A percentile compares a stretch with the other conserved stretches of the same genome.
Conservation (phyloP, 2,888 invertebrate species). For the Strigamia transsilvanica region DNA sequence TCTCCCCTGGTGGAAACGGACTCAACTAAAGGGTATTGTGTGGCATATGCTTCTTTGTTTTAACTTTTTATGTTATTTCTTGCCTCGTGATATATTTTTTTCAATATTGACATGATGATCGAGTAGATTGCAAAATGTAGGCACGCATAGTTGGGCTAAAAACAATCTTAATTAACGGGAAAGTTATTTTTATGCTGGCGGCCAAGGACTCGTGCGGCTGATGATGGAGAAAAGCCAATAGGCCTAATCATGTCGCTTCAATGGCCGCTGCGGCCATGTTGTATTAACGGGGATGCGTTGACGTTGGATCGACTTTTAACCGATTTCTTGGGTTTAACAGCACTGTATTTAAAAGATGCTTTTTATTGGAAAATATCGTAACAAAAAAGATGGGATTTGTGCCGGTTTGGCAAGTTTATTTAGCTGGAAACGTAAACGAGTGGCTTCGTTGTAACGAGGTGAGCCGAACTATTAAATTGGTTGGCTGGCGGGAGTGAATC, state of each 20-base stretch:
- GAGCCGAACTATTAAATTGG: background rate
- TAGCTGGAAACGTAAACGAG: background rate
- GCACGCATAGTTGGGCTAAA: background rate
- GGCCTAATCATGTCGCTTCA: background rate
- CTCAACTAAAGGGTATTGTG: constrained; percentile 32
- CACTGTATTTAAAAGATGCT: too few species aligned
- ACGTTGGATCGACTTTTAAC: background rate
- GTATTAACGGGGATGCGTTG: background rate
- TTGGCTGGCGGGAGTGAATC: background rate
- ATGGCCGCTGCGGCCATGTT: background rate
- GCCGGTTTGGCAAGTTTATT: background rate
- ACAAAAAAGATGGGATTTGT: background rate
- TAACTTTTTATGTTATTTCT: constrained; percentile 33
- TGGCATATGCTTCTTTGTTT: constrained; percentile 48
- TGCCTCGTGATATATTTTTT: background rate
- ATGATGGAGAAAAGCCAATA: background rate
- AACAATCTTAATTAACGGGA: background rate
- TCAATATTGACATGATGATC: background rate
- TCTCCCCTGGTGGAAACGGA: constrained; percentile 37
- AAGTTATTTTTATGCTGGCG: background rate
- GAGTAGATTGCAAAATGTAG: background rate
- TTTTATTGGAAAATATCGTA: background rate
- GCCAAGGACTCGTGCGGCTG: background rate
- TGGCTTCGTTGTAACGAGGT: background rate
- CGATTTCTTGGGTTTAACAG: too few species aligned